Conservation (phyloP, 1,140 invertebrate species). For the Neuroterus valhalla region DNA sequence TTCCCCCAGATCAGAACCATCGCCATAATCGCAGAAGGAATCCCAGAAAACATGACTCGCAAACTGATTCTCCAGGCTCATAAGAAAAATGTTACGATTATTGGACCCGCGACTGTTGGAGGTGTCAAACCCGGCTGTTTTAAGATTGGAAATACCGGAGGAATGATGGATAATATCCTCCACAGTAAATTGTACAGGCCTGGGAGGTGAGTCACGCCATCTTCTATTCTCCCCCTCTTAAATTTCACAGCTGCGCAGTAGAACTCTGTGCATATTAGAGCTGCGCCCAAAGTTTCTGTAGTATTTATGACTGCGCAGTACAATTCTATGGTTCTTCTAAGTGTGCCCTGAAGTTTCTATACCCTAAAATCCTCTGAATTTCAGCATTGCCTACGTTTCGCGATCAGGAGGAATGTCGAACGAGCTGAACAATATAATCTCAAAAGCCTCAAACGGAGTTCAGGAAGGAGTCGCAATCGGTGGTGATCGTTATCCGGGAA, state of each 20-base stretch:
- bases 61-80: conserved; percentile 93
- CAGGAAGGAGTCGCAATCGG: conserved; percentile 99
- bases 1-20: conserved; percentile 97
- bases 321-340: too few species aligned
- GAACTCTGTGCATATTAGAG: too few species aligned
- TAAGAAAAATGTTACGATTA: conserved; percentile 79
- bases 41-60: conserved; percentile 98
- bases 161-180: conserved; percentile 99
- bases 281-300: too few species aligned
- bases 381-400: conserved; percentile 97
- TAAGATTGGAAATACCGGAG: conserved; percentile 99
- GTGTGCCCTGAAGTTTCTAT: too few species aligned
- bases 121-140: conserved; percentile 99
- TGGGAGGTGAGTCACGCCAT: conserved; percentile 78
- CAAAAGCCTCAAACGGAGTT: conserved; percentile 97
- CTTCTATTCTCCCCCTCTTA: too few species aligned
- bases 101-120: conserved; percentile 95
- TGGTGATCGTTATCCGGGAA: conserved; percentile 99
- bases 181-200: conserved; percentile 97
- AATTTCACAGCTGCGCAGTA: too few species aligned
- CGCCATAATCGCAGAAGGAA: conserved; percentile 99
- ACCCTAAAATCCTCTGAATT: conserved; percentile 53
- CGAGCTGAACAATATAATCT: conserved; percentile 99
- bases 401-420: conserved; percentile 99
- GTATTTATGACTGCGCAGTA: too few species aligned